Evolutionary conservation across 1,140 invertebrate species (phyloP), one percentile per base, ranked within the genome.

Genomic region (Portunus trituberculatus): DNA sequence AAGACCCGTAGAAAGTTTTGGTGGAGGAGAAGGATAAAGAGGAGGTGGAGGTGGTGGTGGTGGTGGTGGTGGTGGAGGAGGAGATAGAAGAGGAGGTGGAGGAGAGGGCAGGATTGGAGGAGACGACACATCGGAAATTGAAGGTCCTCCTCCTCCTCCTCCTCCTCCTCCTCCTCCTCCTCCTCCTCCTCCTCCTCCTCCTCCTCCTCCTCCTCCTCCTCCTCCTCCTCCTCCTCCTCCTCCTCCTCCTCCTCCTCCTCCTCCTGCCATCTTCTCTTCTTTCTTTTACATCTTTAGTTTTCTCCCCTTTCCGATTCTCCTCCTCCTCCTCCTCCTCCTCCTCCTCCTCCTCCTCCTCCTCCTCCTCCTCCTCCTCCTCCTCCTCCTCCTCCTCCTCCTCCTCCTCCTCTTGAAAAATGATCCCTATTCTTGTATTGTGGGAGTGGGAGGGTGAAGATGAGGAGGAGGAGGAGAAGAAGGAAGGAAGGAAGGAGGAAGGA

Each of bases 111-210:
- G 67, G 67, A 76, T 76, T 76, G 67, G 67, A 76, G 67, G 67
- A n/a, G 67, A 76, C 67, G 67, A 76, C 67, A 76, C 67, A 76
- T 76, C 67, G 67, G 67, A 76, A 76, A 76, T 76, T 76, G 67
- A 76, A 76, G 67, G 67, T 76, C 67, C 67, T 76, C 67, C 67
- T 76, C 67, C 67, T 76, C 67, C 67, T 76, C 67, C 67, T 76
- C 67, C n/a, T 76, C 25, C 67, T 76, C 25, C 16, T 76, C 25
- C 25, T 76, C 67, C 67, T 76, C 67, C 16, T n/a, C 25, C 67
- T 76, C 67, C 25, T 76, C 67, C 25, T n/a, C 67, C 25, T n/a
- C 67, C 67, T n/a, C 67, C 25, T n/a, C 20, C 20, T n/a, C 67
- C 25, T n/a, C 67, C 67, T n/a, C 25, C 67, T n/a, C 25, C 67